These are phyloP conservation scores for Podilymbus podiceps DNA, from an alignment of 2,113 vertebrate genomes.

Conservation along the genomic window DNA sequence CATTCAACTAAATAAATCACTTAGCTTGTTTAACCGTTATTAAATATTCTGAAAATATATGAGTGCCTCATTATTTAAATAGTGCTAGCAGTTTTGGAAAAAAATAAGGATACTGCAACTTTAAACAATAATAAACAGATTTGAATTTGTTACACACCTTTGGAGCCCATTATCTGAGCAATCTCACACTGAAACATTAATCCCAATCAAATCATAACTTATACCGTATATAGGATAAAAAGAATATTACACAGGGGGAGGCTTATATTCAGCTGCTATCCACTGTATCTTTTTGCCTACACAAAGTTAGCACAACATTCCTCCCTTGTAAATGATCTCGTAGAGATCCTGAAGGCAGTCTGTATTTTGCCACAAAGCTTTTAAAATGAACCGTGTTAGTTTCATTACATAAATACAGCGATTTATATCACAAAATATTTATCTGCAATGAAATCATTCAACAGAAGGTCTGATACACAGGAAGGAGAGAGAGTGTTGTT, in stretches of 20 bases:
- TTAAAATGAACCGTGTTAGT: background rate
- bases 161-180: conserved; percentile 22
- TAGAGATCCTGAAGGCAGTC: background rate
- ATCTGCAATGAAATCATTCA: background rate
- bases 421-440: conserved; percentile 6
- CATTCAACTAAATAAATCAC: background rate
- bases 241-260: conserved; percentile 79
- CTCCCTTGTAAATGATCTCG: conserved; percentile 15
- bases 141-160: conserved; percentile 36
- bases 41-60: background rate
- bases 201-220: conserved; percentile 27
- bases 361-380: conserved; percentile 11
- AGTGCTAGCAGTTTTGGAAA: background rate
- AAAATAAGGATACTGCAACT: conserved; percentile 75
- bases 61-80: background rate
- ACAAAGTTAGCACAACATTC: background rate
- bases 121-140: conserved; percentile 63
- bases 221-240: conserved; percentile 81
- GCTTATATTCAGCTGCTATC: conserved; percentile 19
- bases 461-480: background rate
- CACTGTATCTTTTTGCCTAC: background rate
- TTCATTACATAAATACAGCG: background rate
- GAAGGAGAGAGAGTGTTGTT: background rate
- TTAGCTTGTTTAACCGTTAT: background rate
- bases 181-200: conserved; percentile 39